Evolutionary conservation across 2,888 invertebrate genomes (phyloP).

Genomic region (Dermolepida albohirtum): DNA sequence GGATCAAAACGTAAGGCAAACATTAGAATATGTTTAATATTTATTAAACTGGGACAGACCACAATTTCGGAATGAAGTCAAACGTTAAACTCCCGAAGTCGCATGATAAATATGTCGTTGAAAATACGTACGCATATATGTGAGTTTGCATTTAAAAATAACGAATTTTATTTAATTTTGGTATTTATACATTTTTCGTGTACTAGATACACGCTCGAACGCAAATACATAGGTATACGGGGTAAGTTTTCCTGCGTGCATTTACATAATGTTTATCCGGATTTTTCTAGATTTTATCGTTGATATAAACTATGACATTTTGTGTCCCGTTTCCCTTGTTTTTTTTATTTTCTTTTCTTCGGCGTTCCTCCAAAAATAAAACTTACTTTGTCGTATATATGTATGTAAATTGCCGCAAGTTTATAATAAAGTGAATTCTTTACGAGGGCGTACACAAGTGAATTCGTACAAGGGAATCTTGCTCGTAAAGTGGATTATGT

Average conservation of each 20-base stretch:
- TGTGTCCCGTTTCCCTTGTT: conserved; percentile 10
- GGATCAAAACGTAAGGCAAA: too few species aligned
- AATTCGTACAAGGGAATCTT: conserved; percentile 14
- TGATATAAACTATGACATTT: conserved; percentile 37
- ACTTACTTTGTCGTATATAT: conserved; percentile 26
- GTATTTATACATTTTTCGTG: conserved; percentile 16
- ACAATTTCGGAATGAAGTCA: too few species aligned
- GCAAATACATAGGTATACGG: not conserved
- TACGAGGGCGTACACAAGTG: conserved; percentile 30
- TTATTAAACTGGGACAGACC: too few species aligned
- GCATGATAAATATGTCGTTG: conserved; percentile 11
- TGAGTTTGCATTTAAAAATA: conserved; percentile 20
- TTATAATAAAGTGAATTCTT: conserved; percentile 38
- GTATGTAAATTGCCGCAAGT: conserved; percentile 34
- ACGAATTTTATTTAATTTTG: conserved; percentile 22
- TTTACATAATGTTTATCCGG: conserved; percentile 38
- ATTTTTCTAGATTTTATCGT: conserved; percentile 33
- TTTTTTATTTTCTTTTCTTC: not conserved
- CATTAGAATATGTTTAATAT: too few species aligned
- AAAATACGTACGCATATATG: not conserved
- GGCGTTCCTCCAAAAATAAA: conserved; percentile 10
- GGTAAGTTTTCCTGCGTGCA: conserved; percentile 30
- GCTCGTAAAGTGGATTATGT: conserved; percentile 33
- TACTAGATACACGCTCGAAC: not conserved
- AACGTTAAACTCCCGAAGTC: not conserved